Evolutionary conservation across 2,888 invertebrate species (phyloP), one percentile per base, ranked within the genome.

Genomic region (Hydriomena furcata): DNA sequence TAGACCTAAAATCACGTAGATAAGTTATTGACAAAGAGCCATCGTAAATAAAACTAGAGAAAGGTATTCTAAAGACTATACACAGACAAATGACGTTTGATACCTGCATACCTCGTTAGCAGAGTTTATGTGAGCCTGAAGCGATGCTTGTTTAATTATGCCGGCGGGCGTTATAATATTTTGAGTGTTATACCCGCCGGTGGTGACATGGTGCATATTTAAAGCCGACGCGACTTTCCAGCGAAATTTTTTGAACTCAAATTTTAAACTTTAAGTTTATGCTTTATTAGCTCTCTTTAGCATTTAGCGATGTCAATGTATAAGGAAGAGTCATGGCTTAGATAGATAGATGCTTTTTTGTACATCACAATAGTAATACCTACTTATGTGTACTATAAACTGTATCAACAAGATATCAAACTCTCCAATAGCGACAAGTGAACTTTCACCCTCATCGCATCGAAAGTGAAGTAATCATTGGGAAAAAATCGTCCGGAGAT

Each of bases 131-230:
- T 78, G 73, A 73, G 79, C 77, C 76, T 66, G 79, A 66, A 78
- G 80, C 82, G 75, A 69, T 76, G 79, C 75, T 77, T 82, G 75
- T 79, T 81, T 81, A 84, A 87, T 86, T 84, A 85, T 84, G 84
- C 86, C 82, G 79, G 79, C 82, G 79, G 81, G 79, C 78, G 79
- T 30, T 50, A 34, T 84, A 83, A 83, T 86, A 82, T 84, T 84
- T 85, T 76, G 80, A 84, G 83, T 76, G 82, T 79, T 80, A 80
- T 79, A 79, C 84, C 83, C 82, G 78, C 30, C 74, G 73, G 72
- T 66, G 79, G 78, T 83, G 82, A 82, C 81, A 82, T 71, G 78
- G 65, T 81, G 83, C 82, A 84, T 83, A 82, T 83, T 84, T 82
- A 82, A 84, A 61, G 73, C 67, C 69, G 67, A 65, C 68, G 67